Base-by-base conservation (phyloP, 2,113 vertebrate species). In the Galeopterus variegatus region DNA sequence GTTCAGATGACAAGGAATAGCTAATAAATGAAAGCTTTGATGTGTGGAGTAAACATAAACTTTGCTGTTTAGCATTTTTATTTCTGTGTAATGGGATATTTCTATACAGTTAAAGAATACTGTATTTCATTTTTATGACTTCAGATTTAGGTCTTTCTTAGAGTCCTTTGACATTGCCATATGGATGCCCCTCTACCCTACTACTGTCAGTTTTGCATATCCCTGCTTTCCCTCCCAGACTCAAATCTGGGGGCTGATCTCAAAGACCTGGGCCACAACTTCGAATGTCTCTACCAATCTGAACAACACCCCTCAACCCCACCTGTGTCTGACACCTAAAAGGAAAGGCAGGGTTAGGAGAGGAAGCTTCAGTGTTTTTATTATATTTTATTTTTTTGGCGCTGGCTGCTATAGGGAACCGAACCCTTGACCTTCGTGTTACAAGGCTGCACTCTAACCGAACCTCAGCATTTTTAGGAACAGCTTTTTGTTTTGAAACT, bases 401-500 rank as follows among this genome's bases (percentile, higher is more conserved):
- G n/a, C n/a, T n/a, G n/a, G n/a, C n/a, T n/a, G n/a, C n/a, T n/a
- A n/a, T n/a, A n/a, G n/a, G n/a, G n/a, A n/a, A n/a, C n/a, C n/a
- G n/a, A n/a, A n/a, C n/a, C n/a, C n/a, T n/a, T n/a, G n/a, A n/a
- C n/a, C n/a, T n/a, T n/a, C n/a, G n/a, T n/a, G n/a, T n/a, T n/a
- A n/a, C n/a, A n/a, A n/a, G n/a, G n/a, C n/a, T n/a, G n/a, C n/a
- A n/a, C n/a, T n/a, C n/a, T n/a, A n/a, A n/a, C n/a, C n/a, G n/a
- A n/a, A n/a, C n/a, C n/a, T n/a, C n/a, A n/a, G n/a, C n/a, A n/a
- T n/a, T n/a, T 75, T 70, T 84, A 77, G 88, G 52, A 94, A 90
- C 56, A 93, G 21, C n/a, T 77, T 76, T 96, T 85, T 83, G 69
- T 70, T 97, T 90, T 77, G 41, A 92, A 45, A 52, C 58, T 90